These are phyloP conservation scores for Zelleria hepariella DNA, from an alignment of 2,888 invertebrate genomes.

Conservation along the genomic window DNA sequence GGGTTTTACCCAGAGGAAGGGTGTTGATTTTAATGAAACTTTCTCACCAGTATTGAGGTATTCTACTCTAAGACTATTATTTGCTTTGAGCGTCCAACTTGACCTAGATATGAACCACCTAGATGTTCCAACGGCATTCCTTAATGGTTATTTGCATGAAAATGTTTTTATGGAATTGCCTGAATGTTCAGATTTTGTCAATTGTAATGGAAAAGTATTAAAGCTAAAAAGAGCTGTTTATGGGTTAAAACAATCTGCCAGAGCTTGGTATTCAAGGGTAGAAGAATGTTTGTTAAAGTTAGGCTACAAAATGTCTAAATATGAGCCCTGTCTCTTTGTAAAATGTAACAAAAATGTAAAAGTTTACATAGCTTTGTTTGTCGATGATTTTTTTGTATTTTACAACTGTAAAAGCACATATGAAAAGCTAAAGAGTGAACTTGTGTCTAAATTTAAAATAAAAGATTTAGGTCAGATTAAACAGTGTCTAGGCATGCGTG, in stretches of 20 bases:
- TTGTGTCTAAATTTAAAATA: conserved; percentile 8
- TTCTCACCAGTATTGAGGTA: conserved; percentile 4
- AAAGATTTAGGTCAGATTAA: conserved; percentile 6
- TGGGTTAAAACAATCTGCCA: conserved; percentile 5
- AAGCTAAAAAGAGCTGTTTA: conserved; percentile 6
- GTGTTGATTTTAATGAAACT: conserved; percentile 4
- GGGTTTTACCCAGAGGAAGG: conserved; percentile 5
- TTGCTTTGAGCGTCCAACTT: conserved; percentile 4
- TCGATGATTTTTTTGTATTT: no score
- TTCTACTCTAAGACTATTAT: conserved; percentile 3
- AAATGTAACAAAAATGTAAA: no score
- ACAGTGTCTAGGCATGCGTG: conserved; percentile 2
- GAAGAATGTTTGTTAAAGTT: not conserved
- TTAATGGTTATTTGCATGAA: conserved; percentile 3
- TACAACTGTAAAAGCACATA: conserved; percentile 5
- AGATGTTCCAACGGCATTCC: conserved; percentile 3
- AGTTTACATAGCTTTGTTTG: no score
- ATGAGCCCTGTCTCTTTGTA: conserved; percentile 6
- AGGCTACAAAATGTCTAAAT: conserved; percentile 1
- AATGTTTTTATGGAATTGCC: conserved; percentile 4
- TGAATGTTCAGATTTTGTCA: conserved; percentile 3
- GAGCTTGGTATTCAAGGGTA: conserved; percentile 2
- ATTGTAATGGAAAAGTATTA: not conserved
- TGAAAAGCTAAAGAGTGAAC: conserved; percentile 4
- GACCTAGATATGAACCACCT: conserved; percentile 1